A percentile compares a stretch with the other conserved stretches of the same genome.
Conservation (phyloP, 2,797 vertebrate species). For the Bovichtus variegatus region DNA sequence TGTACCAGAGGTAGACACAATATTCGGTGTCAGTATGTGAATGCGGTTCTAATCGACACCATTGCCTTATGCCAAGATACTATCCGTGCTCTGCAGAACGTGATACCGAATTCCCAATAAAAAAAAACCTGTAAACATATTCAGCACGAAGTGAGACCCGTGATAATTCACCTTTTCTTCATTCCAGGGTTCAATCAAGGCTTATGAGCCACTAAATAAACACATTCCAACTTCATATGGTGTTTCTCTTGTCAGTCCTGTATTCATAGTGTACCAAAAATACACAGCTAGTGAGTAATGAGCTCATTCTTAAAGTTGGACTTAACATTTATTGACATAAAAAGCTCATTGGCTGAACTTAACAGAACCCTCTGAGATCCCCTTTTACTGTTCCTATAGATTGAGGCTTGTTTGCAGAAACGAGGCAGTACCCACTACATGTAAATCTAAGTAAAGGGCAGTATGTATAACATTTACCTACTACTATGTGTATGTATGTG, state of each 20-base stretch:
- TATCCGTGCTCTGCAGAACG: not conserved
- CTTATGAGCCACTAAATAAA: not conserved
- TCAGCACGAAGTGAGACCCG: not conserved
- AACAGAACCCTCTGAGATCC: not conserved
- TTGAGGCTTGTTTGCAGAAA: not conserved
- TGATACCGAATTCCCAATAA: not conserved
- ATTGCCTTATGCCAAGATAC: no score
- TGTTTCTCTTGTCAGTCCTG: not conserved
- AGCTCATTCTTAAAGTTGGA: not conserved
- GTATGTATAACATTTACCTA: no score
- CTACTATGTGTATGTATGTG: no score
- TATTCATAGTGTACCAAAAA: not conserved
- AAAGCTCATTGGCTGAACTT: not conserved
- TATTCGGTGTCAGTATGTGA: not conserved
- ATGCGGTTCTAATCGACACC: not conserved
- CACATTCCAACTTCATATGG: not conserved
- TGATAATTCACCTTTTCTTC: not conserved
- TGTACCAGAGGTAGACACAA: no score
- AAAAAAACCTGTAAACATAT: not conserved
- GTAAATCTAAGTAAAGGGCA: not conserved
- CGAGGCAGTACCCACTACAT: not conserved
- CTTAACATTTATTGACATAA: not conserved
- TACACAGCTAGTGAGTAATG: no score
- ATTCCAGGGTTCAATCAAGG: rapidly evolving
- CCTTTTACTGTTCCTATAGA: not conserved